Evolutionary conservation across 2,888 invertebrate genomes (phyloP).

Genomic region (Nomada ferruginata): DNA sequence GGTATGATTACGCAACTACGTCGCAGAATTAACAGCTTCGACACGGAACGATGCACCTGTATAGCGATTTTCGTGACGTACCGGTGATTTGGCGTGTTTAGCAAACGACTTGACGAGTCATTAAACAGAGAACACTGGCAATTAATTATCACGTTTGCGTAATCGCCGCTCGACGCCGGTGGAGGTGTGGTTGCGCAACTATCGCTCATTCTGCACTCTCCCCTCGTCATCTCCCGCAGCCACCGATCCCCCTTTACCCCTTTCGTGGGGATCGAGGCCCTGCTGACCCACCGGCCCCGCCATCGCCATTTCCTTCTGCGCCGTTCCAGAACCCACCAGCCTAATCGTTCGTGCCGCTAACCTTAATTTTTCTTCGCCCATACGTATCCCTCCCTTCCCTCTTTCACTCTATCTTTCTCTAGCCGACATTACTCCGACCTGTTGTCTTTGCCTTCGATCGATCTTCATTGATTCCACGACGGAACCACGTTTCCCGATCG

Average conservation of each 20-base stretch:
- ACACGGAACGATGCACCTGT: slow-evolving; percentile 77
- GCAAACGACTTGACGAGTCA: slow-evolving; percentile 78
- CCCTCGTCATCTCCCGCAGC: slow-evolving; percentile 49
- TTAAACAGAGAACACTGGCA: slow-evolving; percentile 79
- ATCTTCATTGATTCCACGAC: slow-evolving; percentile 35
- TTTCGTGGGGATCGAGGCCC: slow-evolving; percentile 33
- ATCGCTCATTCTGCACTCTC: slow-evolving; percentile 73
- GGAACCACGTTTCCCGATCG: slow-evolving; percentile 1
- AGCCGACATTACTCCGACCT: too few species aligned
- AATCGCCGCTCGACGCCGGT: slow-evolving; percentile 74
- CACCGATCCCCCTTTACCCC: slow-evolving; percentile 43
- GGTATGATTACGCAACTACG: slow-evolving; percentile 31
- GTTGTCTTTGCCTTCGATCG: slow-evolving; percentile 20
- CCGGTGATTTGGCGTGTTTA: slow-evolving; percentile 78
- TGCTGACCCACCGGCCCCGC: slow-evolving; percentile 46
- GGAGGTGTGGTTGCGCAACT: slow-evolving; percentile 76
- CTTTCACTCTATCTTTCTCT: neutral
- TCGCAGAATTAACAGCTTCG: slow-evolving; percentile 73
- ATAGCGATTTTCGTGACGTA: slow-evolving; percentile 77
- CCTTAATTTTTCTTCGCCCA: slow-evolving; percentile 63
- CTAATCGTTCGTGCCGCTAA: slow-evolving; percentile 61
- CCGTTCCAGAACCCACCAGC: slow-evolving; percentile 36
- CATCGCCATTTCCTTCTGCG: slow-evolving; percentile 33
- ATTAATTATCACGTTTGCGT: slow-evolving; percentile 82
- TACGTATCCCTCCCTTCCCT: neutral